These are phyloP conservation scores for Scaptomyza polygonia DNA, from an alignment of 2,888 invertebrate species.

Conservation along the genomic window DNA sequence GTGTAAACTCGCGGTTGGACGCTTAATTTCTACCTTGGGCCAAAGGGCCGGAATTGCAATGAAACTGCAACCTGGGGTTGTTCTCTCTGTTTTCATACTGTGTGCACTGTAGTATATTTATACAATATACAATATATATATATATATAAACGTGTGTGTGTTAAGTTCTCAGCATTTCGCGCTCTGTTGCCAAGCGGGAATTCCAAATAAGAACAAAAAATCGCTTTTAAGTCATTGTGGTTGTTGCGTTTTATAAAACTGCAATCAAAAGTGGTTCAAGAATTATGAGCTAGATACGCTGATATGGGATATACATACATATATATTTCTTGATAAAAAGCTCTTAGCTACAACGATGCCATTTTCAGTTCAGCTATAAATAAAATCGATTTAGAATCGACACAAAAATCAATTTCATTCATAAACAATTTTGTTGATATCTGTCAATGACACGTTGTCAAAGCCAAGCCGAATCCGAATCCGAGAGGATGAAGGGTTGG, in stretches of 20 bases:
- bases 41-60: constrained; percentile 43
- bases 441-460: constrained; percentile 73
- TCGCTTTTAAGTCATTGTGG: constrained; percentile 46
- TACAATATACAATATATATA: constrained; percentile 1
- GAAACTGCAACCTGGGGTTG: constrained; percentile 23
- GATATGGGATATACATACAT: not conserved
- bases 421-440: constrained; percentile 72
- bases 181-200: constrained; percentile 46
- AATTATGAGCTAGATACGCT: constrained; percentile 36
- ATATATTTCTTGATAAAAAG: not conserved
- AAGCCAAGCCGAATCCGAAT: constrained; percentile 13
- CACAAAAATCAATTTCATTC: constrained; percentile 75
- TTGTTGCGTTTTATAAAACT: constrained; percentile 12
- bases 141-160: constrained; percentile 4
- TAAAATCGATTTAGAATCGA: constrained; percentile 1
- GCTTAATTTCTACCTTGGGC: constrained; percentile 78
- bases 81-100: constrained; percentile 1
- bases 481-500: constrained; percentile 15
- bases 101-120: constrained; percentile 13
- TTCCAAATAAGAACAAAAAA: constrained; percentile 9
- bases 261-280: constrained; percentile 49
- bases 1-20: constrained; percentile 79
- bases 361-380: not conserved
- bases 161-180: constrained; percentile 15
- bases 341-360: not conserved